Conservation (phyloP, 2,797 vertebrate genomes). For the Argya squamiceps region DNA sequence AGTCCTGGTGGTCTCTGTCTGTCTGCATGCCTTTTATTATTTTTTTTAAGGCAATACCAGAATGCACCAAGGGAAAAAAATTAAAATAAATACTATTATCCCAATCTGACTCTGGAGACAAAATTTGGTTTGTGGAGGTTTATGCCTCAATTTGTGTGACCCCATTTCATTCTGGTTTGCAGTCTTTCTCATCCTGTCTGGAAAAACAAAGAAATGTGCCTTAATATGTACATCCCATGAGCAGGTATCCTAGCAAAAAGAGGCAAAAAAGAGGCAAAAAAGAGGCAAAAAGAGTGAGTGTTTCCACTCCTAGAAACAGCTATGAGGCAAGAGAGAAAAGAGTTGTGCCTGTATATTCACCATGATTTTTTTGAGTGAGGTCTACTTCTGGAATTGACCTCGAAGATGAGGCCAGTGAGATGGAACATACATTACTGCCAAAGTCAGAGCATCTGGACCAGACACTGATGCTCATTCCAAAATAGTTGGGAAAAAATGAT, state of each 20-base stretch:
- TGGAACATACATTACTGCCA: neutral
- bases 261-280: neutral
- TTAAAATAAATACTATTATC: neutral
- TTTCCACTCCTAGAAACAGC: neutral
- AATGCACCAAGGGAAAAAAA: neutral
- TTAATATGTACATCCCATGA: neutral
- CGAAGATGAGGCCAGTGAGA: neutral
- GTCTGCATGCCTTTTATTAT: neutral
- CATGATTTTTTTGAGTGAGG: neutral
- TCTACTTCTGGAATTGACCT: neutral
- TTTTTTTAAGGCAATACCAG: neutral
- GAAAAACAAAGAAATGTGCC: neutral
- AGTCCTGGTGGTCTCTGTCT: neutral
- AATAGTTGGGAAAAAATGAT: neutral
- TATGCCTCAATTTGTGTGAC: neutral
- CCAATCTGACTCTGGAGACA: neutral
- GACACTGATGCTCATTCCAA: neutral
- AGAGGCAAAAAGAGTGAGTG: neutral
- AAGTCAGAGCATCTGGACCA: neutral
- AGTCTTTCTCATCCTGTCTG: neutral
- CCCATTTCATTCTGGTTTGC: neutral
- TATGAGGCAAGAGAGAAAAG: neutral
- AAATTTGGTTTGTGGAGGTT: neutral
- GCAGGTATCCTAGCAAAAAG: neutral
- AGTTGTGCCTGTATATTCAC: neutral